phyloP scores from a whole-genome alignment of 1,140 invertebrate species.

The Acromyrmex heyeri region DNA sequence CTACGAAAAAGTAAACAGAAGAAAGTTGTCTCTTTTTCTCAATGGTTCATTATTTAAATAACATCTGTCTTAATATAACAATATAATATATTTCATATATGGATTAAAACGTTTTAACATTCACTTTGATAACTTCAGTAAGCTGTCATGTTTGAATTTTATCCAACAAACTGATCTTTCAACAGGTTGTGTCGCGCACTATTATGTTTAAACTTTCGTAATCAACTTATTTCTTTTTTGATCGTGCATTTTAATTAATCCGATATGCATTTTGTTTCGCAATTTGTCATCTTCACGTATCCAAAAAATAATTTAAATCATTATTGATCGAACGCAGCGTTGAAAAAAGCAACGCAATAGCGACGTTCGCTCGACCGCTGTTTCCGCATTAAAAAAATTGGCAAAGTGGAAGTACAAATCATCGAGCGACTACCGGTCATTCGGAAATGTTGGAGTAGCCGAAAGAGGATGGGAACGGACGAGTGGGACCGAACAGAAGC shows the following conservation, averaged over 20 bases:
- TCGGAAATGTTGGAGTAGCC: slow-evolving; percentile 80
- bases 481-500: slow-evolving; percentile 9
- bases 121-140: neutral
- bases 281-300: slow-evolving; percentile 30
- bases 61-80: neutral
- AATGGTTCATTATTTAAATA: neutral
- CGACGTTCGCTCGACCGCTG: slow-evolving; percentile 56
- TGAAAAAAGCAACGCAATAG: slow-evolving; percentile 54
- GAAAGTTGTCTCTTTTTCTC: neutral
- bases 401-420: slow-evolving; percentile 83
- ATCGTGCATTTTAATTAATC: slow-evolving; percentile 29
- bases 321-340: slow-evolving; percentile 48
- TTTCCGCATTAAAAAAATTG: slow-evolving; percentile 82
- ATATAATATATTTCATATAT: neutral
- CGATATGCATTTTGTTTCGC: neutral
- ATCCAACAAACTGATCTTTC: slow-evolving; percentile 21
- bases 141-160: neutral
- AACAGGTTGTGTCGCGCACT: slow-evolving; percentile 7
- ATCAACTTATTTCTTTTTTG: slow-evolving; percentile 19
- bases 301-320: slow-evolving; percentile 52
- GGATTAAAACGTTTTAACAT: neutral
- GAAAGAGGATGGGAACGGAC: slow-evolving; percentile 65
- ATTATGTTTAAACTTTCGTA: neutral
- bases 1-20: neutral
- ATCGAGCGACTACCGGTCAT: slow-evolving; percentile 78